phyloP scores from a whole-genome alignment of 2,797 vertebrate species.

The Tokudaia tokunoshimensis region DNA sequence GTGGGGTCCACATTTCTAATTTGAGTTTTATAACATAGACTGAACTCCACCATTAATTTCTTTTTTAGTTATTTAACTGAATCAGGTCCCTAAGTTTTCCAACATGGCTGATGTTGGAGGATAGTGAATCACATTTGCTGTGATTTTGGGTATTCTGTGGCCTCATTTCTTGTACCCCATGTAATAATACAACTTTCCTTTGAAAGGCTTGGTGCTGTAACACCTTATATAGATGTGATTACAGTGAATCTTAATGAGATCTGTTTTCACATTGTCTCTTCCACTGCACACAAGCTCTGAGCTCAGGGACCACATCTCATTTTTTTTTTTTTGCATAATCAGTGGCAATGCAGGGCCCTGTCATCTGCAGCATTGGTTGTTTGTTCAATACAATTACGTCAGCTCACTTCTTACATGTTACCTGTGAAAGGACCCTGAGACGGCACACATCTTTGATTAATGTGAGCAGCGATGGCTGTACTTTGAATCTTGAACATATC shows the following conservation, averaged over 20 bases:
- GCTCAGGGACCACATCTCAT: neutral
- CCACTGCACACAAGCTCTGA: neutral
- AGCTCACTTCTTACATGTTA: neutral
- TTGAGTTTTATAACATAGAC: slow-evolving; percentile 6
- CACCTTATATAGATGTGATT: slow-evolving; percentile 36
- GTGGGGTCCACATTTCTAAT: neutral
- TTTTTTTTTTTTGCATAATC: slow-evolving; percentile 7
- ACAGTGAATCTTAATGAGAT: slow-evolving; percentile 29
- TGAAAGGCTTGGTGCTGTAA: slow-evolving; percentile 35
- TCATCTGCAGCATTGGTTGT: neutral
- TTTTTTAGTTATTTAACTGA: slow-evolving; percentile 5
- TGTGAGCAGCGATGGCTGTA: neutral
- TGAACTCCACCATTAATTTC: slow-evolving; percentile 39
- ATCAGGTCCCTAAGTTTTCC: slow-evolving; percentile 25
- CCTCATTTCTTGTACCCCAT: neutral
- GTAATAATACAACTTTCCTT: slow-evolving; percentile 6
- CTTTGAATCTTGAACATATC: neutral
- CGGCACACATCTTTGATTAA: slow-evolving; percentile 27
- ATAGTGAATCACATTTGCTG: neutral
- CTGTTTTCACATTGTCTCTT: slow-evolving; percentile 33
- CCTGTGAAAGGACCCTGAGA: neutral
- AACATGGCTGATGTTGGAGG: neutral
- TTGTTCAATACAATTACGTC: slow-evolving; percentile 40
- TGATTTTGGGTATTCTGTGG: neutral
- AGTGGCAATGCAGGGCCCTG: neutral